Percentiles rank a stretch among this genome's conserved stretches.
phyloP scores from a whole-genome alignment of 2,888 invertebrate genomes.

The Lampropteryx suffumata region DNA sequence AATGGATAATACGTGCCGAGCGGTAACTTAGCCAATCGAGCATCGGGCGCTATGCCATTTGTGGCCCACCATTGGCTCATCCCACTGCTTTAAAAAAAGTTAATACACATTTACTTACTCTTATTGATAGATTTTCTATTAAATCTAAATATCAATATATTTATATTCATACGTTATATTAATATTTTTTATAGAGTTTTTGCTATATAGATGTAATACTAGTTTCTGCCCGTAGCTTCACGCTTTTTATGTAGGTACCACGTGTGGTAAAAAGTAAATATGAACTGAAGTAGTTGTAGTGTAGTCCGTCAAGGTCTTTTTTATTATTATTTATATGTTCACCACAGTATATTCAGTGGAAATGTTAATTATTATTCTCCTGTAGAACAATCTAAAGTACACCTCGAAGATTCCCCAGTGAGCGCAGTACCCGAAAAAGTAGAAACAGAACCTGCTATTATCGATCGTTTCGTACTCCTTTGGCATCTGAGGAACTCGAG shows the following conservation, averaged over 20 bases:
- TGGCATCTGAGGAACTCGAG: constrained; percentile 36
- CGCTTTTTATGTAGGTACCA: too few relatives aligned
- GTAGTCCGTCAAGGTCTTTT: too few relatives aligned
- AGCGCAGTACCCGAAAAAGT: constrained; percentile 12
- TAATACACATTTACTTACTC: constrained; percentile 8
- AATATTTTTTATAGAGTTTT: too few relatives aligned
- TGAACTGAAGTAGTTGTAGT: too few relatives aligned
- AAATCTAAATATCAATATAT: too few relatives aligned
- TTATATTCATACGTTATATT: too few relatives aligned
- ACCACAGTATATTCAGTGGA: background rate
- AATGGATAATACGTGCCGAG: constrained; percentile 71
- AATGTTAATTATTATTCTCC: background rate
- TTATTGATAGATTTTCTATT: background rate
- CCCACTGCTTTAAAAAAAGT: constrained; percentile 19
- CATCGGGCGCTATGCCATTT: constrained; percentile 44
- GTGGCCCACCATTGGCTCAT: constrained; percentile 53
- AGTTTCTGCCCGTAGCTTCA: too few relatives aligned
- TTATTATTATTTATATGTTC: too few relatives aligned
- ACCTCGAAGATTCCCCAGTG: constrained; percentile 6
- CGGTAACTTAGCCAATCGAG: constrained; percentile 74
- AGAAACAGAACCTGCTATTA: constrained; percentile 33
- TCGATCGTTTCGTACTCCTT: constrained; percentile 38
- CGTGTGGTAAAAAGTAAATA: too few relatives aligned
- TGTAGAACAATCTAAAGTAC: constrained; percentile 7
- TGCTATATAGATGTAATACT: too few relatives aligned